Conservation (phyloP, 2,113 vertebrate genomes). For the Empidonax alnorum region DNA sequence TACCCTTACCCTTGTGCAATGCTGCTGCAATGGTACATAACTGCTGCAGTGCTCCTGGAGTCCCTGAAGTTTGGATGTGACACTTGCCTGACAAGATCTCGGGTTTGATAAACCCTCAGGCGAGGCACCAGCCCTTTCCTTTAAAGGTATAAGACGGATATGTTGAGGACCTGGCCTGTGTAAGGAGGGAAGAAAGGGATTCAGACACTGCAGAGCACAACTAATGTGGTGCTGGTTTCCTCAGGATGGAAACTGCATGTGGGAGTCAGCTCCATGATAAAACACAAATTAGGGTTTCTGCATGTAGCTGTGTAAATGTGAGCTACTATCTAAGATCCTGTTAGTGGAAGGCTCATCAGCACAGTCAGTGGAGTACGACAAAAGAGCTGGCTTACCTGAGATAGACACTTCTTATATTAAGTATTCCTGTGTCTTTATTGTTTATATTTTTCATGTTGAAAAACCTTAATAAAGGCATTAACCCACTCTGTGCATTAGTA, state of each 20-base stretch:
- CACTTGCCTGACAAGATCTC: not conserved
- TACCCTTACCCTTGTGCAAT: not conserved
- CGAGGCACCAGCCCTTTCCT: not conserved
- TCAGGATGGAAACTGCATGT: not conserved
- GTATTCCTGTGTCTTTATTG: not conserved
- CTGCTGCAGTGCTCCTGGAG: not conserved
- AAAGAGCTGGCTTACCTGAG: not conserved
- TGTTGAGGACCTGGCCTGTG: not conserved
- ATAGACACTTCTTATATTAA: not conserved
- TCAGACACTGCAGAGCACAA: not conserved
- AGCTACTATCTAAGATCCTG: not conserved
- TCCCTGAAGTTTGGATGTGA: not conserved
- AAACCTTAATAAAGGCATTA: not conserved
- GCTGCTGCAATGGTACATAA: not conserved
- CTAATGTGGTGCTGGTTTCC: not conserved
- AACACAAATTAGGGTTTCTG: not conserved
- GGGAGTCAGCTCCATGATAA: not conserved
- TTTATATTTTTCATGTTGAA: not conserved
- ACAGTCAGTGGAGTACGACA: not conserved
- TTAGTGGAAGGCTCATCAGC: not conserved
- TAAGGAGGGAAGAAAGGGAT: not conserved
- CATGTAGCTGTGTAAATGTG: not conserved
- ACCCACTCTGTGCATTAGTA: not conserved
- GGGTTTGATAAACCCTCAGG: not conserved
- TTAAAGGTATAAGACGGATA: not conserved